Conservation (phyloP, 2,113 vertebrate genomes). For the Microtus ochrogaster region DNA sequence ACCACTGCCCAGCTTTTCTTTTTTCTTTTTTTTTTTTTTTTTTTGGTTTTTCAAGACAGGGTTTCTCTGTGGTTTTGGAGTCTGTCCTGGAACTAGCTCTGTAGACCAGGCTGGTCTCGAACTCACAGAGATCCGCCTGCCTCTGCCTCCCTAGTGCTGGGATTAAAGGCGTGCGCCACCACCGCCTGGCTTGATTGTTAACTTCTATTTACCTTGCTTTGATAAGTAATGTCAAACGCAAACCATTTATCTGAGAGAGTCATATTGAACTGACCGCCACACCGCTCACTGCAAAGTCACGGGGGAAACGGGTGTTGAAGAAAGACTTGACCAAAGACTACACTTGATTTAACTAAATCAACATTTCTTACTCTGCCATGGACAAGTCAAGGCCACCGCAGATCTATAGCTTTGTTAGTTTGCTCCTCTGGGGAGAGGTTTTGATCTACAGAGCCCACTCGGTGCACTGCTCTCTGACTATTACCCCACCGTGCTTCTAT, state of each 20-base stretch:
- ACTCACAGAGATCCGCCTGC: too few species aligned
- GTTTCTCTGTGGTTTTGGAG: too few species aligned
- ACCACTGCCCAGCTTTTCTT: fast-evolving
- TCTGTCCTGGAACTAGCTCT: too few species aligned
- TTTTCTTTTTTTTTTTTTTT: not conserved
- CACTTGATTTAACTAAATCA: not conserved
- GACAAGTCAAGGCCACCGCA: not conserved
- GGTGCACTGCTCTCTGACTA: not conserved
- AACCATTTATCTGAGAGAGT: not conserved
- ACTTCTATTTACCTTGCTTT: not conserved
- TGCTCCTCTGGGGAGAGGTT: not conserved
- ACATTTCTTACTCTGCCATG: not conserved
- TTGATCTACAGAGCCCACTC: not conserved
- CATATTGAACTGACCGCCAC: not conserved
- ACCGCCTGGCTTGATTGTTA: too few species aligned
- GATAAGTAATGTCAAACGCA: not conserved
- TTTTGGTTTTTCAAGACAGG: too few species aligned
- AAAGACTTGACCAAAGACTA: not conserved
- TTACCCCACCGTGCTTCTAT: fast-evolving
- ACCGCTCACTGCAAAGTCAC: not conserved
- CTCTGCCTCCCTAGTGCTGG: too few species aligned
- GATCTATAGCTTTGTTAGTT: not conserved
- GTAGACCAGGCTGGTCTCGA: too few species aligned
- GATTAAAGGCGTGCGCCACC: too few species aligned
- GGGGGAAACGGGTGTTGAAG: not conserved